Evolutionary conservation across 2,888 invertebrate species (phyloP).

Genomic region (Rhagophthalmus giganteus): DNA sequence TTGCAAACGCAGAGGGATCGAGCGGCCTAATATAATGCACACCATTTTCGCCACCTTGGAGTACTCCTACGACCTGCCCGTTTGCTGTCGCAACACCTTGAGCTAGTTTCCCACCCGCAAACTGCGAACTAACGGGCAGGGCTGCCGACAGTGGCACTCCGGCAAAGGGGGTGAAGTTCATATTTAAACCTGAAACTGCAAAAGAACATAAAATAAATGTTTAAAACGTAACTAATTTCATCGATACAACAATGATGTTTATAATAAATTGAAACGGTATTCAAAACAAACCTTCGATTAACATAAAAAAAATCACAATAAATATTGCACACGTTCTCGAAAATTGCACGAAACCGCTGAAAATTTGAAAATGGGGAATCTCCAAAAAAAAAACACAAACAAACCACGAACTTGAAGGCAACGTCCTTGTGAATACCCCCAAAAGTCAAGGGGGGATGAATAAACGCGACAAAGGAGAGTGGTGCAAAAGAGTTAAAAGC

Average conservation of each 20-base stretch:
- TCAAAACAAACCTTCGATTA: no score
- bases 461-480: constrained; percentile 34
- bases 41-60: constrained; percentile 71
- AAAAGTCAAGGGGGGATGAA: constrained; percentile 51
- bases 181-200: constrained; percentile 51
- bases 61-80: constrained; percentile 72
- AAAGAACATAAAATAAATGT: background rate
- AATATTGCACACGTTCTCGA: no score
- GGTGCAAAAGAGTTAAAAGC: constrained; percentile 36
- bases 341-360: constrained; percentile 5
- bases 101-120: constrained; percentile 67
- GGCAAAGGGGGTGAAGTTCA: constrained; percentile 79
- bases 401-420: no score
- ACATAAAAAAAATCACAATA: no score
- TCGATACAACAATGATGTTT: background rate
- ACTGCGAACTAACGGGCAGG: constrained; percentile 65
- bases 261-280: background rate
- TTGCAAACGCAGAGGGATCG: constrained; percentile 59
- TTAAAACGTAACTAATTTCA: background rate
- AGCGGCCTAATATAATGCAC: constrained; percentile 74
- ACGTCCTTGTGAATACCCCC: constrained; percentile 53
- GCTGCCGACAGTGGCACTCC: constrained; percentile 63
- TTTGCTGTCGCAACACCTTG: constrained; percentile 70
- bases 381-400: constrained; percentile 28
- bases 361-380: constrained; percentile 10